phyloP scores from a whole-genome alignment of 1,140 invertebrate genomes.

The Brachionus sp. region DNA sequence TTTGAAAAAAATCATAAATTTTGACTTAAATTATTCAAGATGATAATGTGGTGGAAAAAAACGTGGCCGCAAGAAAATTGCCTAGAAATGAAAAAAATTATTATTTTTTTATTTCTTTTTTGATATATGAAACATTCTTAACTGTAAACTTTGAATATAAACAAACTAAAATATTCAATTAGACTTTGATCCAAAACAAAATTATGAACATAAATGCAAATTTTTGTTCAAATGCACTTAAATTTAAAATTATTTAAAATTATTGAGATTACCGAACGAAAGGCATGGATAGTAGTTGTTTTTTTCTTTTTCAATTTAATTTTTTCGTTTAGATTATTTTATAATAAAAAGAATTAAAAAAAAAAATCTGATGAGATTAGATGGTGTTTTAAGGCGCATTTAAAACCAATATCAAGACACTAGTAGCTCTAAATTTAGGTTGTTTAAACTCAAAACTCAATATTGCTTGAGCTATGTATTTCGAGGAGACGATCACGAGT shows the following conservation, averaged over 20 bases:
- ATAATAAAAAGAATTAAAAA: neutral
- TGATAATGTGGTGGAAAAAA: neutral
- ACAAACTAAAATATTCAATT: neutral
- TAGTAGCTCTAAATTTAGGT: neutral
- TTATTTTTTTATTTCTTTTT: neutral
- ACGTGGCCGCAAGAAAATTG: neutral
- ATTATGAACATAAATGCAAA: neutral
- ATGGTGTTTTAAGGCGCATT: neutral
- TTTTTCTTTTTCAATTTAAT: neutral
- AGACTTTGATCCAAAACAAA: conserved; percentile 8
- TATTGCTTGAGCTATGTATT: neutral
- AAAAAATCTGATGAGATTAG: neutral
- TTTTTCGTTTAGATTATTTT: too few species aligned
- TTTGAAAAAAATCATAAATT: too few species aligned
- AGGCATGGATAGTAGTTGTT: neutral
- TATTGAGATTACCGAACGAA: neutral
- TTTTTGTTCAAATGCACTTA: neutral
- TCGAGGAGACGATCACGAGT: neutral
- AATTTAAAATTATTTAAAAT: neutral
- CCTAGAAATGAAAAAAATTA: neutral
- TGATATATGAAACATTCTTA: neutral
- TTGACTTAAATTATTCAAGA: too few species aligned
- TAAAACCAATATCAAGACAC: neutral
- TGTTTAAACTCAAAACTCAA: neutral
- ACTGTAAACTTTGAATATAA: neutral